A percentile compares a stretch with the other conserved stretches of the same genome.
Evolutionary conservation across 2,797 vertebrate genomes (phyloP).

Genomic region (Lithobates pipiens): DNA sequence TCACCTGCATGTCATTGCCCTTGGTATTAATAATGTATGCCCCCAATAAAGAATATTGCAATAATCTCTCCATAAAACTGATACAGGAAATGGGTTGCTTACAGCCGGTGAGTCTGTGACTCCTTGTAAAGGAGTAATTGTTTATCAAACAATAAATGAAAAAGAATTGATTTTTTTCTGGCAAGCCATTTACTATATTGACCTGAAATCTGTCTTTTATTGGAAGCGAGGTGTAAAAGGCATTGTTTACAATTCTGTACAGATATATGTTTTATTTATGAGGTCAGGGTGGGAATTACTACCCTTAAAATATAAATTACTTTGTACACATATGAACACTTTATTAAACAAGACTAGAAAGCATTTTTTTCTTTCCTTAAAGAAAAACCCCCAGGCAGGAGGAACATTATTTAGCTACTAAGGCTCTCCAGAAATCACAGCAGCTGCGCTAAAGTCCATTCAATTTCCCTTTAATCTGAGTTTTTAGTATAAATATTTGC

Average conservation of each 20-base stretch:
- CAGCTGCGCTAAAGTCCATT: too few species aligned
- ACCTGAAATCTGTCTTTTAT: slow-evolving; percentile 38
- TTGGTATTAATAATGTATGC: too few species aligned
- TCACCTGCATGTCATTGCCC: too few species aligned
- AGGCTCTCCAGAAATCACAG: too few species aligned
- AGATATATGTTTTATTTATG: slow-evolving; percentile 22
- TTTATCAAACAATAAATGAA: slow-evolving; percentile 60
- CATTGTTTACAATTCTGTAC: slow-evolving; percentile 38
- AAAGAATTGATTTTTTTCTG: slow-evolving; percentile 54
- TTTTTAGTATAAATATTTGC: too few species aligned
- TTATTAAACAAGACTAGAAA: not conserved
- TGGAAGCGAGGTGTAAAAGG: slow-evolving; percentile 48
- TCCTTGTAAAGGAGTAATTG: slow-evolving; percentile 52
- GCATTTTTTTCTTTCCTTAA: too few species aligned
- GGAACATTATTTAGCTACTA: too few species aligned
- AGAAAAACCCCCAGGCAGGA: too few species aligned
- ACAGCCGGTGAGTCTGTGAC: not conserved
- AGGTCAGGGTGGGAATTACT: too few species aligned
- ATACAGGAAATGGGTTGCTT: not conserved
- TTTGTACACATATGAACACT: not conserved
- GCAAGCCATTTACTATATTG: slow-evolving; percentile 51
- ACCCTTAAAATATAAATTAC: not conserved
- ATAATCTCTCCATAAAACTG: not conserved
- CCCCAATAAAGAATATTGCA: not conserved
- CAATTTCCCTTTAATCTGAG: too few species aligned